Percentiles rank a stretch among this genome's conserved stretches.
Conservation (phyloP, 2,888 invertebrate species). For the Ormyrus thymus region DNA sequence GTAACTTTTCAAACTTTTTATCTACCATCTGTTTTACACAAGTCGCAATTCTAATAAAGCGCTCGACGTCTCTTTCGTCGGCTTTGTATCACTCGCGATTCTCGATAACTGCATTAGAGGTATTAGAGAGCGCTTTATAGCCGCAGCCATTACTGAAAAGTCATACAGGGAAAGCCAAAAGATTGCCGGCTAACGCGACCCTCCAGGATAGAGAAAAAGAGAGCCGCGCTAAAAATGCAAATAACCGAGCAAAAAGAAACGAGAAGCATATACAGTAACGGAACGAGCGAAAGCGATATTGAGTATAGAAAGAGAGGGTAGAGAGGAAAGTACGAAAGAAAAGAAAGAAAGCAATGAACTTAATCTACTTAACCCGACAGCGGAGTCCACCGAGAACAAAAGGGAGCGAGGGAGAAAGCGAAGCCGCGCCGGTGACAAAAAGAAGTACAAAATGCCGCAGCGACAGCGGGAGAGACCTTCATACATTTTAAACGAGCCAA, state of each 20-base stretch:
- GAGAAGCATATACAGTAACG: conserved; percentile 1
- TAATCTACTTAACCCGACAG: conserved; percentile 56
- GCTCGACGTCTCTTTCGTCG: conserved; percentile 8
- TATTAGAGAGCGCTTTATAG: conserved; percentile 41
- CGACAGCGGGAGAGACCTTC: conserved; percentile 43
- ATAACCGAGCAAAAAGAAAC: conserved; percentile 30
- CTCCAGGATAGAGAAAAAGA: background rate
- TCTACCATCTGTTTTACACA: background rate
- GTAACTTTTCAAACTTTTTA: background rate
- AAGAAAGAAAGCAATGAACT: conserved; percentile 46
- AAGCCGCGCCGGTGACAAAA: background rate
- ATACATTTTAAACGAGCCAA: conserved; percentile 59
- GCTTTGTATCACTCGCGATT: conserved; percentile 19
- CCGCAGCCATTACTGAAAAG: conserved; percentile 9
- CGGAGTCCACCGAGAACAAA: conserved; percentile 7
- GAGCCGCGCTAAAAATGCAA: conserved; percentile 27
- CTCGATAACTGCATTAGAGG: conserved; percentile 28
- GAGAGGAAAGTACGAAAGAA: conserved; percentile 1
- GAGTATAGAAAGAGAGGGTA: conserved; percentile 5
- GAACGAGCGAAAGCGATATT: conserved; percentile 30
- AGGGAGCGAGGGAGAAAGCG: conserved; percentile 13
- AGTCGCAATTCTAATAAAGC: background rate
- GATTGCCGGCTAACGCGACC: conserved; percentile 4
- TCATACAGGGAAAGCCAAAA: conserved; percentile 6
- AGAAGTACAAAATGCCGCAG: background rate